A percentile compares a stretch with the other conserved stretches of the same genome.
phyloP scores from a whole-genome alignment of 1,140 invertebrate genomes.

The Grapholita molesta region DNA sequence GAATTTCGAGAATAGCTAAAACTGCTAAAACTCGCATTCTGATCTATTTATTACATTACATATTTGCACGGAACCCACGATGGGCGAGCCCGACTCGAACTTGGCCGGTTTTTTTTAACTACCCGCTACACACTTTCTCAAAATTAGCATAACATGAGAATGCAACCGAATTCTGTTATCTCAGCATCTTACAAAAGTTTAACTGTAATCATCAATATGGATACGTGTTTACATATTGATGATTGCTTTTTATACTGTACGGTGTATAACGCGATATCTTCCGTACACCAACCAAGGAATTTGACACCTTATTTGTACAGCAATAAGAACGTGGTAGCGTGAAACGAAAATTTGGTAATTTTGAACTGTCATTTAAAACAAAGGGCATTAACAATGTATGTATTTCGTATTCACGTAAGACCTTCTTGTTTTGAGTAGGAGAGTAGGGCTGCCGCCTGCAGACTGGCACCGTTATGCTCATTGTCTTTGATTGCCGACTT shows the following conservation, averaged over 20 bases:
- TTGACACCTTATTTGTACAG: background rate
- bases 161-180: background rate
- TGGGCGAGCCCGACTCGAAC: too few species aligned
- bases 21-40: too few species aligned
- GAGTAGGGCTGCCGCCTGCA: slow-evolving; percentile 25
- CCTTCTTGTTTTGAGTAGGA: background rate
- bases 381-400: background rate
- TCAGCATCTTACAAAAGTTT: slow-evolving; percentile 14
- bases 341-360: background rate
- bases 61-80: too few species aligned
- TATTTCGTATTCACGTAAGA: background rate
- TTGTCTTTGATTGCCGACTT: slow-evolving; percentile 69
- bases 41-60: too few species aligned
- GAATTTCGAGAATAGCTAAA: too few species aligned
- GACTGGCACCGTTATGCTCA: slow-evolving; percentile 60
- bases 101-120: background rate
- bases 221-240: slow-evolving; percentile 37
- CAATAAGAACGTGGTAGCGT: background rate
- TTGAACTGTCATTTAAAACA: background rate
- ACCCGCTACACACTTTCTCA: background rate
- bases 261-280: slow-evolving; percentile 46
- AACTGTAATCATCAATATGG: slow-evolving; percentile 16
- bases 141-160: background rate
- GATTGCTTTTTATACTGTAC: slow-evolving; percentile 43
- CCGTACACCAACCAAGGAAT: background rate